phyloP scores from a whole-genome alignment of 2,113 vertebrate genomes.

The Rhea pennata region DNA sequence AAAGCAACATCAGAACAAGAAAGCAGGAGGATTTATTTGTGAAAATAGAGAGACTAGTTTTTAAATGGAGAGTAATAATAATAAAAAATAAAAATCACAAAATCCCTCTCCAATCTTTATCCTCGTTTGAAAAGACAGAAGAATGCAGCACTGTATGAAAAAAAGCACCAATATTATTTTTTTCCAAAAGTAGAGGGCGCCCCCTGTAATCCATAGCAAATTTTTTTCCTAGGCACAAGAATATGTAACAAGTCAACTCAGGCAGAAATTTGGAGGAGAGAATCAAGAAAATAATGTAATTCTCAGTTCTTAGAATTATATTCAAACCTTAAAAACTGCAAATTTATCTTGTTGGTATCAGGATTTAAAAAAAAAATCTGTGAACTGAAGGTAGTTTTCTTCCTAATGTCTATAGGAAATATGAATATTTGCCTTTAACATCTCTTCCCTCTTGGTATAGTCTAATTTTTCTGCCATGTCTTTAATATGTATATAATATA shows the following conservation, averaged over 20 bases:
- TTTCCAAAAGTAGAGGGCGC: neutral
- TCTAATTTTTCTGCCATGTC: neutral
- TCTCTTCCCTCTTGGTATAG: neutral
- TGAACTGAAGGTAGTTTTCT: neutral
- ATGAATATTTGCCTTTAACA: neutral
- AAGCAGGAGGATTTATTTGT: neutral
- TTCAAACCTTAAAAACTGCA: neutral
- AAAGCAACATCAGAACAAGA: neutral
- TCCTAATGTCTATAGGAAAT: neutral
- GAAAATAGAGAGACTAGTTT: neutral
- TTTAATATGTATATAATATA: neutral
- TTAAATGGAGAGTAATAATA: neutral
- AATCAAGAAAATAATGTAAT: neutral
- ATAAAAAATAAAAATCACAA: neutral
- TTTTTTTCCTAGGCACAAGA: neutral
- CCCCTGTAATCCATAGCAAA: neutral
- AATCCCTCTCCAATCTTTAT: neutral
- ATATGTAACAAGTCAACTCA: neutral
- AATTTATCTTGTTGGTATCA: neutral
- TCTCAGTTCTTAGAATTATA: neutral
- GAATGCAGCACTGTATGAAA: neutral
- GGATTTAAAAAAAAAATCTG: neutral
- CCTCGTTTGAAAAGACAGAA: neutral
- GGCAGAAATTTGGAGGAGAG: neutral
- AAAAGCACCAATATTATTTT: neutral